Base-by-base conservation (phyloP, 2,797 vertebrate species). In the Parambassis ranga region DNA sequence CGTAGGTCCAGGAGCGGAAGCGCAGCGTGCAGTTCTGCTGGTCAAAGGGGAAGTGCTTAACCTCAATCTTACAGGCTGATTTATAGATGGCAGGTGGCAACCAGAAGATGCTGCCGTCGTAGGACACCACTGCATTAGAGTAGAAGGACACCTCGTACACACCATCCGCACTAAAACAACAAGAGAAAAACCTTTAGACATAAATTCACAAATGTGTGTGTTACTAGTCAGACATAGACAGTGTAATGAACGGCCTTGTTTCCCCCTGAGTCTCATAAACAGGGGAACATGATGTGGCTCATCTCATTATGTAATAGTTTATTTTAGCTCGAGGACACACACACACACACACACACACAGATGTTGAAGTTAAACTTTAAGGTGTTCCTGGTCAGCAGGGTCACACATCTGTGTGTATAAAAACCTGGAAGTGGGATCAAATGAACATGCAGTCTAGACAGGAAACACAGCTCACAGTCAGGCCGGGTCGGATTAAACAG, bases 101-200 rank as follows among this genome's bases (percentile, higher is more conserved):
- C 96, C 97, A 98, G 91, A 98, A 98, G 76, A 99, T 96, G 69
- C 95, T 98, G 74, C 97, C 97, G 0, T 99, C 96, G 0, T 97
- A 89, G 41, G 96, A 98, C 49, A 98, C 96, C 79, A 99, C 94
- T 0, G 96, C 97, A 0, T 99, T 99, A 64, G 96, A 98, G 78
- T 97, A 99, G 91, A 99, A 98, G 13, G 97, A 99, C 27, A 99
- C 97, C 84, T 99, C 97, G 0, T 98, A 99, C 91, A 98, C 96
- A 16, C 97, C 97, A 0, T 99, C 97, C 0, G 97, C 96, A 0
- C 96, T 99, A 83, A 10, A 28, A 33, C 20, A 53, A 36, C 6
- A 39, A 10, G 28, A 18, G 56, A 22, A 19, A 9, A n/a, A 19
- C n/a, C n/a, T n/a, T n/a, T n/a, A n/a, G 20, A 46, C 15, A 37